Percentiles rank a stretch among this genome's conserved stretches.
phyloP scores from a whole-genome alignment of 2,888 invertebrate species.

The Galerucella nymphaeae region DNA sequence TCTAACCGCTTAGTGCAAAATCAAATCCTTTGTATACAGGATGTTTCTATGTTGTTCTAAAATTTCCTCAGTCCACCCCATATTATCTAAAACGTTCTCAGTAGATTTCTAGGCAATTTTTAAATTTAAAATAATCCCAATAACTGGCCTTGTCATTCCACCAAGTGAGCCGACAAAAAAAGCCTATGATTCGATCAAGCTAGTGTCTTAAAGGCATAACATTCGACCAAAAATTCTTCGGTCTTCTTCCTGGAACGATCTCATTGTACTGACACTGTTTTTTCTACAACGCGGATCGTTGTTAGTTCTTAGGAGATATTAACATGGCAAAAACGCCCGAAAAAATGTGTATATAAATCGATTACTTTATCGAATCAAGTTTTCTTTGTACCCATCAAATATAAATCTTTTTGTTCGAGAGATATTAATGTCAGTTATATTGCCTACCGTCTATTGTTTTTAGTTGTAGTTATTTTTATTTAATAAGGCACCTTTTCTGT shows the following conservation, averaged over 20 bases:
- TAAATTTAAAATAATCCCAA: no score
- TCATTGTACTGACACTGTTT: constrained; percentile 44
- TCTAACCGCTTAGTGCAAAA: constrained; percentile 37
- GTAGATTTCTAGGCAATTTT: no score
- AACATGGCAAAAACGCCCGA: constrained; percentile 46
- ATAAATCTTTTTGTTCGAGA: constrained; percentile 44
- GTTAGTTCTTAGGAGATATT: constrained; percentile 31
- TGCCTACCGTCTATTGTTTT: constrained; percentile 23
- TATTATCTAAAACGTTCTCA: no score
- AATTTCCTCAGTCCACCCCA: no score
- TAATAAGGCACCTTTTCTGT: no score
- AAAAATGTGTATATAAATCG: constrained; percentile 49
- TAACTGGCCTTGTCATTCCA: no score
- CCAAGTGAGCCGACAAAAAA: no score
- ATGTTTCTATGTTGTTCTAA: no score
- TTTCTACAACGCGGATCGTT: constrained; percentile 15
- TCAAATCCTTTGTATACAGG: background rate
- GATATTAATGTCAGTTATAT: constrained; percentile 39
- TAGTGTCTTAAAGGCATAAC: background rate
- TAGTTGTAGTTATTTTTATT: background rate
- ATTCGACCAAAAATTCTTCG: constrained; percentile 12
- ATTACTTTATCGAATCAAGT: constrained; percentile 48
- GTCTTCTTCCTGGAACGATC: constrained; percentile 43
- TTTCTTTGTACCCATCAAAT: constrained; percentile 43
- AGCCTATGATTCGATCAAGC: background rate